Evolutionary conservation across 2,797 vertebrate genomes (phyloP), one percentile per base, ranked within the genome.

Genomic region (Bucorvus abyssinicus): DNA sequence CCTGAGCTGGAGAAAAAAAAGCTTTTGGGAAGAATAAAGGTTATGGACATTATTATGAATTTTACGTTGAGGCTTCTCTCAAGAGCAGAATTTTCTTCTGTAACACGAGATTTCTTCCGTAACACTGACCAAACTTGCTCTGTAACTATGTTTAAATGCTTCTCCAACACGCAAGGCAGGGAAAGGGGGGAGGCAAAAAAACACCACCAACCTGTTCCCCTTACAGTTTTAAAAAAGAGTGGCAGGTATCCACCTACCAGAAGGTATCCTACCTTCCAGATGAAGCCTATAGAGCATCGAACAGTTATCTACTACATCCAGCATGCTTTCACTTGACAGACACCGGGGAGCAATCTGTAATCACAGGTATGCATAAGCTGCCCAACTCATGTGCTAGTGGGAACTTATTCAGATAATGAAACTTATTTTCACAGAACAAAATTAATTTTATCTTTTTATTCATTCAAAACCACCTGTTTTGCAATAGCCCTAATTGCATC

Each of bases 251-350:
- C 38, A 40, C 10, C 38, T 40, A 40, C 38, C 38, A 40, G 38
- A 40, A 40, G 29, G 26, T 59, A 26, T 7, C 59, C 36, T 94
- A 99, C 99, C 99, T 97, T 99, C 99, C 98, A 99, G 98, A 86
- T 98, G 98, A 81, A 99, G 98, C 73, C 99, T 98, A 97, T 97
- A 99, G 23, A 99, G 98, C 98, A 99, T 95, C 0, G 99, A 99
- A 65, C 97, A 96, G 94, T 96, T 97, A 63, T 99, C 99, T 12
- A 99, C 98, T 4, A 97, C 29, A 91, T 99, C 98, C 97, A 99
- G 93, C 98, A 99, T 99, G 47, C 97, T 94, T 38, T 98, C 98
- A 1, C 97, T 97, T 16, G 96, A 34, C 73, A 95, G 97, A 84
- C 98, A 97, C 3, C 90, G 97, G 22, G 97, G 98, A 60, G 96